phyloP scores from a whole-genome alignment of 2,888 invertebrate genomes.

The Icerya purchasi region DNA sequence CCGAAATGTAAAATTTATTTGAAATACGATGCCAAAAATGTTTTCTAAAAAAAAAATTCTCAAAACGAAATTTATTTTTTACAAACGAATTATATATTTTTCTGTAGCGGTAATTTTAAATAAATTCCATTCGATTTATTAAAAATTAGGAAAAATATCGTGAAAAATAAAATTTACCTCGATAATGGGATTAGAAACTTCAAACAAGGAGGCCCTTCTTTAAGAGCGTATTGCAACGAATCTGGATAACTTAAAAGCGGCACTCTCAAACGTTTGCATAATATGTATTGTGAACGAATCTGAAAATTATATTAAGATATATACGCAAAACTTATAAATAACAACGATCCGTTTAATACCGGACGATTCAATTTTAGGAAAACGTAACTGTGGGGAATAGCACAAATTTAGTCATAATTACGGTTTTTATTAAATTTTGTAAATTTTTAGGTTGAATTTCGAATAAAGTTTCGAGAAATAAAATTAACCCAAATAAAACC shows the following conservation, averaged over 20 bases:
- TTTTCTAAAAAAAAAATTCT: background rate
- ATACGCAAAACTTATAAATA: too few species aligned
- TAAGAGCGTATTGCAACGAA: conserved; percentile 56
- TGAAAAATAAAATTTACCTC: conserved; percentile 25
- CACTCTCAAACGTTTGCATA: conserved; percentile 41
- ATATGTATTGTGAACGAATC: conserved; percentile 35
- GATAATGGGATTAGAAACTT: conserved; percentile 37
- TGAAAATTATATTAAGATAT: too few species aligned
- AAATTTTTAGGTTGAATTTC: too few species aligned
- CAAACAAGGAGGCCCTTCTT: conserved; percentile 45
- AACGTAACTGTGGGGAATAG: too few species aligned
- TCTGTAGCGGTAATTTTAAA: background rate
- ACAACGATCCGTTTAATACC: too few species aligned
- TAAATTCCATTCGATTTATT: background rate
- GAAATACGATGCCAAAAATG: too few species aligned
- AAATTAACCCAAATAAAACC: too few species aligned
- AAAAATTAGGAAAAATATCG: background rate
- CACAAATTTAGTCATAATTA: too few species aligned
- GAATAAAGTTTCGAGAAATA: too few species aligned
- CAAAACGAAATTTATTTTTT: background rate
- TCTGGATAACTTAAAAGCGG: conserved; percentile 65
- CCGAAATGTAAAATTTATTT: too few species aligned
- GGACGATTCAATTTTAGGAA: too few species aligned
- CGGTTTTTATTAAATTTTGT: too few species aligned
- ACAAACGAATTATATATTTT: background rate